Conservation (phyloP, 2,113 vertebrate genomes). For the Piaya cayana region DNA sequence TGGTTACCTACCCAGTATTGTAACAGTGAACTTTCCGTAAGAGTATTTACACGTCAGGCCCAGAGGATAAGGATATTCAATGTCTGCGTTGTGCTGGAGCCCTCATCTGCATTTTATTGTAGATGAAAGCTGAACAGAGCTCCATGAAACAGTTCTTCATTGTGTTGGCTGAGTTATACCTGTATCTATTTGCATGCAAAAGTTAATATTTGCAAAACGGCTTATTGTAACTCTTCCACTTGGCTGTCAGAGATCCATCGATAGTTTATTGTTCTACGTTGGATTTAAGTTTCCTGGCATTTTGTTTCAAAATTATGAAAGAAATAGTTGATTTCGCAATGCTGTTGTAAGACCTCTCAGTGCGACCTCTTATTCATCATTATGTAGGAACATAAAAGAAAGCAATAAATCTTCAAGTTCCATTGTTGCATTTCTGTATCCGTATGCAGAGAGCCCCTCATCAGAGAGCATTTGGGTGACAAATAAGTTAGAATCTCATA, state of each 20-base stretch:
- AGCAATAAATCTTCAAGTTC: neutral
- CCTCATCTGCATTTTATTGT: neutral
- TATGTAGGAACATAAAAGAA: slow-evolving; percentile 1
- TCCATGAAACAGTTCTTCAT: neutral
- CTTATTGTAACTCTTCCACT: neutral
- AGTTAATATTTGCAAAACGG: neutral
- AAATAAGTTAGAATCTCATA: neutral
- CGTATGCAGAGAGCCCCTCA: neutral
- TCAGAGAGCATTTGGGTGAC: neutral
- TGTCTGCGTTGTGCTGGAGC: neutral
- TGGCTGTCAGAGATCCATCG: neutral
- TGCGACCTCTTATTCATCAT: neutral
- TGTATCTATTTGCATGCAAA: neutral
- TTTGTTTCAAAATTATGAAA: neutral
- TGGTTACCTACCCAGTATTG: neutral
- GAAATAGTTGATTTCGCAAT: neutral
- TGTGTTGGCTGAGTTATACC: neutral
- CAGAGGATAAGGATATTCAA: neutral
- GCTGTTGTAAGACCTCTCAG: neutral
- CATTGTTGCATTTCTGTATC: neutral
- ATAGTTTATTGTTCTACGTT: neutral
- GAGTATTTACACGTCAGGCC: neutral
- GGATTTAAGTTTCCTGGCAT: neutral
- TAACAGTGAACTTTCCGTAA: neutral
- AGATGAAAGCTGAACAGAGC: neutral